phyloP scores from a whole-genome alignment of 2,888 invertebrate species.

The Prenolepis imparis region DNA sequence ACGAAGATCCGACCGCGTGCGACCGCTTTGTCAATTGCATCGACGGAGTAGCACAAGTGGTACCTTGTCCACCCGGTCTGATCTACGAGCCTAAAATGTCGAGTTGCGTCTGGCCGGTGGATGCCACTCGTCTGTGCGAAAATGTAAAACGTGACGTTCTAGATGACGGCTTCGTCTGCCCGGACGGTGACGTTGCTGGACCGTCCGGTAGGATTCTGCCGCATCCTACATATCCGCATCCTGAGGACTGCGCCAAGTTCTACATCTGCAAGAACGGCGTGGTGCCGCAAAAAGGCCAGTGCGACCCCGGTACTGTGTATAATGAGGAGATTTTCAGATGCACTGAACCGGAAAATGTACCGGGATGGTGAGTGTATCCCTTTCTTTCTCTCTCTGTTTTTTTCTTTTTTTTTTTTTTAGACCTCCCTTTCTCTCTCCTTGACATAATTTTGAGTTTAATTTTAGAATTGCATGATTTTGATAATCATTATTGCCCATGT shows the following conservation, averaged over 20 bases:
- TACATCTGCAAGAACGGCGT: constrained; percentile 93
- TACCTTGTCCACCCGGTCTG: constrained; percentile 91
- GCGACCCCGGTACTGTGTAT: constrained; percentile 91
- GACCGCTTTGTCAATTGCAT: constrained; percentile 93
- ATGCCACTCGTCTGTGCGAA: constrained; percentile 88
- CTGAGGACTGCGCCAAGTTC: constrained; percentile 93
- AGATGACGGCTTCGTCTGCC: constrained; percentile 93
- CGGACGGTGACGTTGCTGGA: constrained; percentile 90
- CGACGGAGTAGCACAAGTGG: constrained; percentile 90
- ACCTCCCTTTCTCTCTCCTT: not conserved
- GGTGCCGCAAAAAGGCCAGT: constrained; percentile 92
- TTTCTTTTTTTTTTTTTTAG: not conserved
- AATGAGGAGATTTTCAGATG: constrained; percentile 93
- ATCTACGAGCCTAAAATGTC: constrained; percentile 91
- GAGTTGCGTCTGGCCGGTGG: constrained; percentile 92
- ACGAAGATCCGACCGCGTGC: constrained; percentile 91
- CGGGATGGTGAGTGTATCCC: constrained; percentile 90
- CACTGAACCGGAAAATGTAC: constrained; percentile 92
- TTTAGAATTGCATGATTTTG: not conserved
- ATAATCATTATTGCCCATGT: not conserved
- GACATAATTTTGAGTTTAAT: not conserved
- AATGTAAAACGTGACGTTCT: constrained; percentile 88
- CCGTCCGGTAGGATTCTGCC: constrained; percentile 91
- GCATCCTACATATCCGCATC: constrained; percentile 93
- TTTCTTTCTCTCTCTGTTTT: not conserved